A percentile compares a stretch with the other conserved stretches of the same genome.
Evolutionary conservation across 2,113 vertebrate species (phyloP).

Genomic region (Cottus gobio): DNA sequence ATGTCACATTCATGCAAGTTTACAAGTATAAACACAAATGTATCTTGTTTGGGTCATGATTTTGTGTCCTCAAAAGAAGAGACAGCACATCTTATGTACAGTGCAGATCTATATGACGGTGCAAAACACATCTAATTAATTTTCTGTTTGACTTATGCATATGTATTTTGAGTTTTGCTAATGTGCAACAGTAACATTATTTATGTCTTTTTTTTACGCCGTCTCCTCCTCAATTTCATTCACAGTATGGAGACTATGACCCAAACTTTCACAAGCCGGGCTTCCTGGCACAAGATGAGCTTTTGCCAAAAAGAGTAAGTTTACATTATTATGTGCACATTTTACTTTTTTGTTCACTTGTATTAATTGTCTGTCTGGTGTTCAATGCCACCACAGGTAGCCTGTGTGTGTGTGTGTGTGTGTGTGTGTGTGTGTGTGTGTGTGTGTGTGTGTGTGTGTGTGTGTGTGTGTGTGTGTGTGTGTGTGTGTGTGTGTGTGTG

Average conservation of each 20-base stretch:
- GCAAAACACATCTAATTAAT: not conserved
- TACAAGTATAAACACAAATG: not conserved
- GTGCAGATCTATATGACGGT: not conserved
- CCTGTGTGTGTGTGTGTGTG: too few species aligned
- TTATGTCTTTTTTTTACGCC: not conserved
- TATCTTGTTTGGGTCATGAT: not conserved
- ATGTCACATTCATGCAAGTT: not conserved
- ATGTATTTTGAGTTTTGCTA: not conserved
- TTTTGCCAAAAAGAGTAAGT: slow-evolving; percentile 91
- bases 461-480: too few species aligned
- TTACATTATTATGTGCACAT: not conserved
- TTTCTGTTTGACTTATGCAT: not conserved
- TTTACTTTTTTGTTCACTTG: not conserved
- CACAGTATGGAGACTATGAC: slow-evolving; percentile 91
- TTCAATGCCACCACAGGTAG: too few species aligned
- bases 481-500: too few species aligned
- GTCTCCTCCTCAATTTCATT: not conserved
- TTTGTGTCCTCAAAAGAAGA: not conserved
- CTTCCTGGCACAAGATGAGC: slow-evolving; percentile 90
- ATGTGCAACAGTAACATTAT: not conserved
- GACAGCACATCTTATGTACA: not conserved
- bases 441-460: too few species aligned
- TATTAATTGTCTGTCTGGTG: not conserved
- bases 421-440: too few species aligned
- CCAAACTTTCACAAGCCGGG: slow-evolving; percentile 92